Evolutionary conservation across 2,113 vertebrate genomes (phyloP).

Genomic region (Ochotona princeps): DNA sequence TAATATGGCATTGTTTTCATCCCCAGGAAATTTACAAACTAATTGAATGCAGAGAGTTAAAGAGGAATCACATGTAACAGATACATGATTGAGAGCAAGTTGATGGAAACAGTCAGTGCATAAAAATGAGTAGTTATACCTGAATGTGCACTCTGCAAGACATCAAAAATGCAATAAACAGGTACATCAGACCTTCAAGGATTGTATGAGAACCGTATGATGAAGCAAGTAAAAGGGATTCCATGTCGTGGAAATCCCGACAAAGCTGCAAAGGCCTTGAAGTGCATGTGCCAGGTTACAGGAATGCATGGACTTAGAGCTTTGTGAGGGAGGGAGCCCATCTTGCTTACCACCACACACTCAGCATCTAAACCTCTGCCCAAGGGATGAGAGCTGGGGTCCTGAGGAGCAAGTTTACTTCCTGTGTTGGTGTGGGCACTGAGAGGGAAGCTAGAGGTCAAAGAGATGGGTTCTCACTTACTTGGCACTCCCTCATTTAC

Average conservation of each 20-base stretch:
- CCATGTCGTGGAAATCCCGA: neutral
- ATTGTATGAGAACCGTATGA: neutral
- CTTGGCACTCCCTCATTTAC: no score
- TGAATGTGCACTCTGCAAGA: neutral
- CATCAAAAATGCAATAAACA: neutral
- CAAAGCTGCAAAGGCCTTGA: neutral
- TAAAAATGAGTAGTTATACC: neutral
- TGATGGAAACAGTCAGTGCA: neutral
- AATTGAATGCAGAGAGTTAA: neutral
- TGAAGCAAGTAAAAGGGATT: neutral
- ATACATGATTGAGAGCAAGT: neutral
- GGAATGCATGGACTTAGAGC: neutral
- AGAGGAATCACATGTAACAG: neutral
- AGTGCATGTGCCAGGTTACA: neutral
- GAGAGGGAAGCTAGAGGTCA: no score
- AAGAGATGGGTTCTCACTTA: no score
- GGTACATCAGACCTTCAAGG: neutral
- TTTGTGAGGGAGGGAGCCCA: neutral
- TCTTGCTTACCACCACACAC: neutral
- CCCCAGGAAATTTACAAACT: neutral
- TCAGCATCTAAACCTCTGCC: neutral
- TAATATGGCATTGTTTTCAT: neutral
- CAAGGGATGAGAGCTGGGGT: no score
- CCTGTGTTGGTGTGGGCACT: no score
- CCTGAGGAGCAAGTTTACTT: no score